Conservation (phyloP, 2,797 vertebrate species). For the Anniella stebbinsi region DNA sequence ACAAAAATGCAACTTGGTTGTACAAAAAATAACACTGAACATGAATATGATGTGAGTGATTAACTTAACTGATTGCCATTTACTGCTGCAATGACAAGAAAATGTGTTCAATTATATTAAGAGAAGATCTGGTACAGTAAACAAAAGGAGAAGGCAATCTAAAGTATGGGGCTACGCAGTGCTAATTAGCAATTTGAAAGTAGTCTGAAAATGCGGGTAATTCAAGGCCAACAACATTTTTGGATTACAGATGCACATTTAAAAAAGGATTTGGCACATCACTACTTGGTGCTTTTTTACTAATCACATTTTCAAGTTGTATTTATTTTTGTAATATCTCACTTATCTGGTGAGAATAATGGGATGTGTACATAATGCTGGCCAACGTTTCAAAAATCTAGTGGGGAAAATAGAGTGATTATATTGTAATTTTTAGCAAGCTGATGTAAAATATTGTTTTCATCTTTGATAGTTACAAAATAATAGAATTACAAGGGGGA, state of each 20-base stretch:
- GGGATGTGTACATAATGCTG: background rate
- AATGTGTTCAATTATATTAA: conserved; percentile 6
- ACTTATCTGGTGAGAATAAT: background rate
- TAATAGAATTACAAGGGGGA: background rate
- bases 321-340: background rate
- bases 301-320: background rate
- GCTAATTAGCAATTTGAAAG: background rate
- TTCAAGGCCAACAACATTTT: background rate
- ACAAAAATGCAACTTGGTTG: too few relatives aligned
- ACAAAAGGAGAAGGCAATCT: background rate
- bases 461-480: background rate
- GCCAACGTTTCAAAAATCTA: background rate
- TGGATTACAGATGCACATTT: conserved; percentile 7
- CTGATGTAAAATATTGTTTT: background rate
- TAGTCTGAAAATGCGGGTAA: background rate
- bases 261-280: background rate
- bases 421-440: background rate
- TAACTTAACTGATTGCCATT: background rate
- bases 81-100: conserved; percentile 14
- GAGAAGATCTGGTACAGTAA: background rate
- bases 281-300: conserved; percentile 2
- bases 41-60: background rate
- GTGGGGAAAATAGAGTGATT: background rate
- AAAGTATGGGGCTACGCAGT: background rate
- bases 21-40: background rate